Percentiles rank a stretch among this genome's conserved stretches.
These are phyloP conservation scores for Lycophotia porphyrea DNA, from an alignment of 2,888 invertebrate species.

Conservation along the genomic window DNA sequence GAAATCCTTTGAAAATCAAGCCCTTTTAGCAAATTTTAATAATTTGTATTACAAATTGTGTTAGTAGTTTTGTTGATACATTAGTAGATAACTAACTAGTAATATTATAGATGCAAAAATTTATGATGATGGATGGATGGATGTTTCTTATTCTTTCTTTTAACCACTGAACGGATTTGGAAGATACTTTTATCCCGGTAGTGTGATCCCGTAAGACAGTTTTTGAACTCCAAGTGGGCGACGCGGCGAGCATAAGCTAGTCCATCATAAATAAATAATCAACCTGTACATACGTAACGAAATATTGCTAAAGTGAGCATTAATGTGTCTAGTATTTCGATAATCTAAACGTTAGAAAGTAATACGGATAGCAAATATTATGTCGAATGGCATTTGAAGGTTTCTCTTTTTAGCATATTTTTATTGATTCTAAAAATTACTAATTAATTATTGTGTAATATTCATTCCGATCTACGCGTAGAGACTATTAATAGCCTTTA, in stretches of 20 bases:
- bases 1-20: neutral
- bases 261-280: neutral
- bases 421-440: conserved; percentile 23
- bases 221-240: too few species aligned
- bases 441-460: conserved; percentile 39
- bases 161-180: too few species aligned
- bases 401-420: conserved; percentile 57
- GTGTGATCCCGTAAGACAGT: too few species aligned
- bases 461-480: neutral
- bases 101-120: too few species aligned
- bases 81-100: too few species aligned
- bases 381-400: conserved; percentile 19
- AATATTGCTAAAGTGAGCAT: conserved; percentile 25
- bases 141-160: too few species aligned
- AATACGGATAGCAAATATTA: conserved; percentile 46
- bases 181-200: too few species aligned
- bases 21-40: neutral
- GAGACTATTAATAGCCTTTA: neutral
- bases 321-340: conserved; percentile 16
- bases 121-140: too few species aligned
- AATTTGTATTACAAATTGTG: neutral
- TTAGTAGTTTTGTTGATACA: neutral
- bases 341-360: conserved; percentile 55
- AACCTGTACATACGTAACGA: conserved; percentile 15
- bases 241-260: too few species aligned